Evolutionary conservation across 2,113 vertebrate genomes (phyloP).

Genomic region (Ranitomeya variabilis): DNA sequence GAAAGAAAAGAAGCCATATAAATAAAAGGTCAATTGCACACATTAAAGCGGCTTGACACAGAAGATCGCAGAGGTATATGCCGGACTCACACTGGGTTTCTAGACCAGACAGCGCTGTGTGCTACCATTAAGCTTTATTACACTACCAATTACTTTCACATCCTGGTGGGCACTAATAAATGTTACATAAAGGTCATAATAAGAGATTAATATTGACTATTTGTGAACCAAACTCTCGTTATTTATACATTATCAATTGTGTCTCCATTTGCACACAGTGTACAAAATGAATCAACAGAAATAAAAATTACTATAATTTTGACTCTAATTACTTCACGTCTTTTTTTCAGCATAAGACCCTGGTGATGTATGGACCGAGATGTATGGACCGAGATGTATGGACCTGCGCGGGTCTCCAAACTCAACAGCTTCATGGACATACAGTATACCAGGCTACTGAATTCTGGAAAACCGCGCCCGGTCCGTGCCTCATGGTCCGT

Average conservation of each 20-base stretch:
- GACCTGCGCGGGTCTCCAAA: no score
- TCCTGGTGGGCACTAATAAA: conserved; percentile 39
- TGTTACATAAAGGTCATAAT: conserved; percentile 38
- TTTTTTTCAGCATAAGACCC: no score
- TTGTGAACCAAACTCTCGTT: not conserved
- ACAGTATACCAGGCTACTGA: no score
- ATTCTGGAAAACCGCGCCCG: no score
- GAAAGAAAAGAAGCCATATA: not conserved
- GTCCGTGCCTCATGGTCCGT: no score
- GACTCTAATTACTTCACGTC: not conserved
- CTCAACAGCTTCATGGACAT: no score
- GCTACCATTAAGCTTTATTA: conserved; percentile 39
- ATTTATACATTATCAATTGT: not conserved
- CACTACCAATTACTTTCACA: conserved; percentile 39
- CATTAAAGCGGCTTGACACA: conserved; percentile 19
- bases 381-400: no score
- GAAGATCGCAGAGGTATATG: not conserved
- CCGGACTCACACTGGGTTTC: conserved; percentile 19
- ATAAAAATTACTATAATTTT: no score
- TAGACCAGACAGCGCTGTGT: not conserved
- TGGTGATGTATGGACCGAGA: no score
- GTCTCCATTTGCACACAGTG: no score
- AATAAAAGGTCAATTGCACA: conserved; percentile 43
- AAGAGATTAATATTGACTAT: not conserved
- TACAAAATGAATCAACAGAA: no score